Percentiles rank a stretch among this genome's conserved stretches.
phyloP scores from a whole-genome alignment of 2,797 vertebrate species.

The Sarcophilus harrisii region DNA sequence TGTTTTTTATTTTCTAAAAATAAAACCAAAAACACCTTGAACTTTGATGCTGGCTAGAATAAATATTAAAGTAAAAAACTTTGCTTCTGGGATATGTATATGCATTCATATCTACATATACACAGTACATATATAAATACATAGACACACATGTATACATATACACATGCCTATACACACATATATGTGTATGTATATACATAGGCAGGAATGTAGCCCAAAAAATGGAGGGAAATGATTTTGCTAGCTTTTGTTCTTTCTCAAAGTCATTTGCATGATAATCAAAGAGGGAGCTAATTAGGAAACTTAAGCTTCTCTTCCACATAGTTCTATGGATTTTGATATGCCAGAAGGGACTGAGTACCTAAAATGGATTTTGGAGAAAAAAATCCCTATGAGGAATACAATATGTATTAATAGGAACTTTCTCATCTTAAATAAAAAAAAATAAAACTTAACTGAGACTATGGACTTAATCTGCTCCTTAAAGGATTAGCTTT shows the following conservation, averaged over 20 bases:
- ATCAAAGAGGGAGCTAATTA: background rate
- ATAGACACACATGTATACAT: no score
- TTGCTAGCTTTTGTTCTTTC: background rate
- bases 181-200: background rate
- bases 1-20: background rate
- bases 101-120: no score
- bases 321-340: background rate
- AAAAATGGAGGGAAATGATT: background rate
- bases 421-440: background rate
- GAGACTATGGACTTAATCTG: background rate
- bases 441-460: background rate
- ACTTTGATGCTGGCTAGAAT: background rate
- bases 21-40: background rate
- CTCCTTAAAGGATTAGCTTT: background rate
- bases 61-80: background rate
- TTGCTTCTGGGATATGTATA: background rate
- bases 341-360: background rate
- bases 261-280: background rate
- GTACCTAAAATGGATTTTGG: background rate
- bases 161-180: no score
- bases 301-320: background rate
- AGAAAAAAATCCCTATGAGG: background rate
- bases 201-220: background rate
- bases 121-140: no score
- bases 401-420: background rate